phyloP scores from a whole-genome alignment of 2,888 invertebrate genomes.

The Plusia festucae region DNA sequence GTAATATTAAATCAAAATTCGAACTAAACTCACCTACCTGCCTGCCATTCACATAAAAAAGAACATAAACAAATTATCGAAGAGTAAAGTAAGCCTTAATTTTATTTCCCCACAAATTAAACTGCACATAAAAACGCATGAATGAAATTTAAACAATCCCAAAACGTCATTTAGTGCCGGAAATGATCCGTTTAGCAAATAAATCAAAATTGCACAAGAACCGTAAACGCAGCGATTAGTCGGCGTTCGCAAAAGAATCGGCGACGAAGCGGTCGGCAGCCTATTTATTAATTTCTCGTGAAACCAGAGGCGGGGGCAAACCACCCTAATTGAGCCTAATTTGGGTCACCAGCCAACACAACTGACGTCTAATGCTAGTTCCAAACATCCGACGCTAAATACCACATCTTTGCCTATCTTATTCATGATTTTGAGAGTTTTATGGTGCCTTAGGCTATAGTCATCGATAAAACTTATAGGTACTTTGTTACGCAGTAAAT shows the following conservation, averaged over 20 bases:
- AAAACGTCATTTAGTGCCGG: constrained; percentile 83
- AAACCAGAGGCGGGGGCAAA: constrained; percentile 69
- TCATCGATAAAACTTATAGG: background rate
- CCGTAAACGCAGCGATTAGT: constrained; percentile 72
- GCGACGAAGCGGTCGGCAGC: constrained; percentile 60
- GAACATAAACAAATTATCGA: constrained; percentile 50
- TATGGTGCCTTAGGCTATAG: background rate
- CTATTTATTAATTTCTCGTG: constrained; percentile 74
- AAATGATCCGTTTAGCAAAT: constrained; percentile 82
- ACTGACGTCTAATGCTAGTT: background rate
- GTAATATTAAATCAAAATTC: constrained; percentile 29
- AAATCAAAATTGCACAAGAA: constrained; percentile 86
- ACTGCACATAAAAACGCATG: constrained; percentile 61
- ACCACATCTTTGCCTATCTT: background rate
- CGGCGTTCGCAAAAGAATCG: constrained; percentile 72
- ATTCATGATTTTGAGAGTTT: background rate
- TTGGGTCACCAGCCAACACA: constrained; percentile 47
- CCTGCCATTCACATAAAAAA: constrained; percentile 49
- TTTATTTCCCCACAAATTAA: constrained; percentile 51
- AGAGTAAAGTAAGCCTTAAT: constrained; percentile 37
- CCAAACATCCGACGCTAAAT: background rate
- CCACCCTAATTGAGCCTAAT: constrained; percentile 71
- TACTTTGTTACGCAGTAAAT: background rate
- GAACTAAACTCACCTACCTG: constrained; percentile 22
- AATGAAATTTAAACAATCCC: constrained; percentile 64